Conservation (phyloP, 1,140 invertebrate species). For the Drosophila pectinifera region DNA sequence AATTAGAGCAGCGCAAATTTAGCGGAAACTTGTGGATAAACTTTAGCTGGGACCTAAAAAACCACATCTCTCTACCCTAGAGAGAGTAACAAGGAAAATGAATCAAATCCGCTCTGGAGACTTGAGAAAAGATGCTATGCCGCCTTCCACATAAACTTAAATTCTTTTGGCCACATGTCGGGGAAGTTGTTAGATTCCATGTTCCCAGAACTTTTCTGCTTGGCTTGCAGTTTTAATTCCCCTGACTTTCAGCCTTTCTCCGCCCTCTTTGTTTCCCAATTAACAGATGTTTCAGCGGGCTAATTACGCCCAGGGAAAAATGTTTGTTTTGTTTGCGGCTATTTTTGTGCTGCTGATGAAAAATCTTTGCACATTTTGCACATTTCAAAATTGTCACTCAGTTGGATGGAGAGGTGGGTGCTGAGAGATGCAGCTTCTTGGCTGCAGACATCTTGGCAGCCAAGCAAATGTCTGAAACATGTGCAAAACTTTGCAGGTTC, state of each 20-base stretch:
- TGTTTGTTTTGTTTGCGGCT: conserved; percentile 39
- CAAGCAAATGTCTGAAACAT: conserved; percentile 48
- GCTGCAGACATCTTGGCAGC: conserved; percentile 60
- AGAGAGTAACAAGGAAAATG: conserved; percentile 9
- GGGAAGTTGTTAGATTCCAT: conserved; percentile 7
- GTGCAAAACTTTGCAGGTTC: conserved; percentile 39
- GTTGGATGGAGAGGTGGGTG: neutral
- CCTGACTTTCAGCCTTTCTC: conserved; percentile 9
- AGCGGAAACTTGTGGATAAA: conserved; percentile 40
- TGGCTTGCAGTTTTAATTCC: conserved; percentile 8
- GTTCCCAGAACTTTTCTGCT: conserved; percentile 22
- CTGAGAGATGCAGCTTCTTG: conserved; percentile 33
- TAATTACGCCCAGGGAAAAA: conserved; percentile 50
- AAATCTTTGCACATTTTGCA: conserved; percentile 41
- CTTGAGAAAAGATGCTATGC: neutral
- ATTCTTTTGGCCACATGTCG: conserved; percentile 16
- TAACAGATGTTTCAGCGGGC: conserved; percentile 50
- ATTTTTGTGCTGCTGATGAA: conserved; percentile 38
- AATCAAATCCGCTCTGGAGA: conserved; percentile 9
- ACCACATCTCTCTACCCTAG: neutral
- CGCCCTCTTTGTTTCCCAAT: conserved; percentile 33
- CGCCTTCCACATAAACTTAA: conserved; percentile 9
- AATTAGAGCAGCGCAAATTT: conserved; percentile 51
- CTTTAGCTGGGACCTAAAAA: neutral
- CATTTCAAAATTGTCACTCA: conserved; percentile 66